Conservation (phyloP, 2,113 vertebrate species). For the Baryphthengus martii region DNA sequence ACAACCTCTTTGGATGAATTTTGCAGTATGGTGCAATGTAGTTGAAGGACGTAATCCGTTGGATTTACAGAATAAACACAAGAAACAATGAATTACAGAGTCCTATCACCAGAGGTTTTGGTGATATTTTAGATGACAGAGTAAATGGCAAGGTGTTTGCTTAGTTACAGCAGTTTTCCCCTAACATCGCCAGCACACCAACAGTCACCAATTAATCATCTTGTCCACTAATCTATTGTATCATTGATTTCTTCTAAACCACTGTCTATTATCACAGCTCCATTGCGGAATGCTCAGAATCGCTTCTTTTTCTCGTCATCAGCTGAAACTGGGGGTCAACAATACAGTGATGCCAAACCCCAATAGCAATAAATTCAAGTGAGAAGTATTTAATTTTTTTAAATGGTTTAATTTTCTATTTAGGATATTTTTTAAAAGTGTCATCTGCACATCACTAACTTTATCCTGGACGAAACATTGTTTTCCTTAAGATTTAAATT, state of each 20-base stretch:
- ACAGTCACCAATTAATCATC: not conserved
- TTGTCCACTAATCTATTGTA: not conserved
- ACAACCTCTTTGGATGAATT: not conserved
- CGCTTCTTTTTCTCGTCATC: not conserved
- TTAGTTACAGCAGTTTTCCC: not conserved
- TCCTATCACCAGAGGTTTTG: not conserved
- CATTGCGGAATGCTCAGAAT: accelerated
- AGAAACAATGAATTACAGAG: not conserved
- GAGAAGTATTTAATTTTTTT: not conserved
- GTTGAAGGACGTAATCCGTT: not conserved
- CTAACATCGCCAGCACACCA: not conserved
- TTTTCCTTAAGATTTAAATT: not conserved
- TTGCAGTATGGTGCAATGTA: not conserved
- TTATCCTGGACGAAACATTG: not conserved
- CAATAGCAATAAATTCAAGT: not conserved
- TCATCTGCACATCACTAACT: not conserved
- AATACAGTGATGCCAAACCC: not conserved
- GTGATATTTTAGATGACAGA: not conserved
- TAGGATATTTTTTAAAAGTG: not conserved
- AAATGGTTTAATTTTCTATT: not conserved
- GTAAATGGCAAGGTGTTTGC: not conserved
- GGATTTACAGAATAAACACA: not conserved
- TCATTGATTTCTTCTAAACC: not conserved
- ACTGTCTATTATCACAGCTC: not conserved
- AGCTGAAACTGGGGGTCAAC: not conserved